phyloP scores from a whole-genome alignment of 1,140 invertebrate genomes.

The Trichogramma pretiosum region DNA sequence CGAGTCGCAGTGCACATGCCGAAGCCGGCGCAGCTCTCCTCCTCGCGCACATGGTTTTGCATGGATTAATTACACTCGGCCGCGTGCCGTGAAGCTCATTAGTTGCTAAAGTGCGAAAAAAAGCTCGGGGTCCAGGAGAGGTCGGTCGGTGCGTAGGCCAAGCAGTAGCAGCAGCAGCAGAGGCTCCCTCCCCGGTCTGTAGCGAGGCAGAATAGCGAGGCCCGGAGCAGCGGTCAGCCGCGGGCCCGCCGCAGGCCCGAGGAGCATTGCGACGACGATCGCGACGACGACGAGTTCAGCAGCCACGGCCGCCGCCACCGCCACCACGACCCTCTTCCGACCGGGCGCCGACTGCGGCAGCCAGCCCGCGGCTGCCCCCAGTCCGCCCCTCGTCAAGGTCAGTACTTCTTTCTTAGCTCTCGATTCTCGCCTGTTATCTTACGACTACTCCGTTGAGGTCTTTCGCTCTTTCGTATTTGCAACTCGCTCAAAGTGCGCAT shows the following conservation, averaged over 20 bases:
- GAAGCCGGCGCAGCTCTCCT: slow-evolving; percentile 20
- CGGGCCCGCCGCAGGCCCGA: slow-evolving; percentile 42
- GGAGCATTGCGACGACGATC: too few species aligned
- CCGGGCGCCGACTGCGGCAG: slow-evolving; percentile 14
- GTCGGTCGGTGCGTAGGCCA: neutral
- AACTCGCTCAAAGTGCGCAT: too few species aligned
- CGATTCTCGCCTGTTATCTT: too few species aligned
- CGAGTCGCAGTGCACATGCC: slow-evolving; percentile 18
- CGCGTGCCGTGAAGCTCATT: too few species aligned
- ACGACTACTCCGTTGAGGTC: neutral
- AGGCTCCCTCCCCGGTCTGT: slow-evolving; percentile 21
- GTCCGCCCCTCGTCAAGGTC: slow-evolving; percentile 43
- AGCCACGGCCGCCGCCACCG: neutral
- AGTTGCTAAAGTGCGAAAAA: neutral
- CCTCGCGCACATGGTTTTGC: slow-evolving; percentile 16
- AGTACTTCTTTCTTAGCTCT: neutral
- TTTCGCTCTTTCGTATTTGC: too few species aligned
- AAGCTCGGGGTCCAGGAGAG: too few species aligned
- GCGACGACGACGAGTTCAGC: slow-evolving; percentile 1
- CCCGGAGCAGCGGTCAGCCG: slow-evolving; percentile 36
- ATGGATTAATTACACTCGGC: too few species aligned
- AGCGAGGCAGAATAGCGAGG: slow-evolving; percentile 33
- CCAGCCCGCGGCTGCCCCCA: too few species aligned
- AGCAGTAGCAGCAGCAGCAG: slow-evolving; percentile 22
- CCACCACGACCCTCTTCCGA: slow-evolving; percentile 14